Conservation (phyloP, 2,797 vertebrate species). For the Aphelocoma californica region DNA sequence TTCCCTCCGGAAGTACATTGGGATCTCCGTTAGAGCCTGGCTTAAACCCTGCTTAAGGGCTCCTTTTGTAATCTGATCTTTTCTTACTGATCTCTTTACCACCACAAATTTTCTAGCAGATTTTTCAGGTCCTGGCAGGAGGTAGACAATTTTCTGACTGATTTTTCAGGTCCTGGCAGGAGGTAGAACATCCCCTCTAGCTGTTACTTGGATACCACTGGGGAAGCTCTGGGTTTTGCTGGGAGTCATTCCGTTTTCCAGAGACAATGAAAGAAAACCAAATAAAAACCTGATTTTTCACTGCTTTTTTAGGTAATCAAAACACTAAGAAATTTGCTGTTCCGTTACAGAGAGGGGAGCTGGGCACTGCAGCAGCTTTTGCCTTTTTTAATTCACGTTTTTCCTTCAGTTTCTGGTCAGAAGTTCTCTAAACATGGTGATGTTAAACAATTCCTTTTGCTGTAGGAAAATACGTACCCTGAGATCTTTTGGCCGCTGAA, state of each 20-base stretch:
- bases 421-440: fast-evolving
- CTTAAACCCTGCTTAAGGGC: not conserved
- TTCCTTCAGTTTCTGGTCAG: not conserved
- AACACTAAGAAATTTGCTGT: not conserved
- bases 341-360: not conserved
- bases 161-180: not conserved
- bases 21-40: not conserved
- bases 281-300: not conserved
- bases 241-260: not conserved
- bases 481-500: constrained; percentile 3
- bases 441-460: not conserved
- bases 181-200: not conserved
- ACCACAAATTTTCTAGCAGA: not conserved
- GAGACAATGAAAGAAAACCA: not conserved
- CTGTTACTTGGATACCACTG: not conserved
- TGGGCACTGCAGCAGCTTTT: not conserved
- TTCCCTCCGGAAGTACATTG: not conserved
- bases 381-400: not conserved
- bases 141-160: not conserved
- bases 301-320: not conserved
- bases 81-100: not conserved
- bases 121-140: not conserved
- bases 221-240: not conserved
- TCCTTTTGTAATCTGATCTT: not conserved
- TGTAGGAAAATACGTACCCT: not conserved